These are phyloP conservation scores for Cyclopterus lumpus DNA, from an alignment of 2,797 vertebrate genomes.

Conservation along the genomic window DNA sequence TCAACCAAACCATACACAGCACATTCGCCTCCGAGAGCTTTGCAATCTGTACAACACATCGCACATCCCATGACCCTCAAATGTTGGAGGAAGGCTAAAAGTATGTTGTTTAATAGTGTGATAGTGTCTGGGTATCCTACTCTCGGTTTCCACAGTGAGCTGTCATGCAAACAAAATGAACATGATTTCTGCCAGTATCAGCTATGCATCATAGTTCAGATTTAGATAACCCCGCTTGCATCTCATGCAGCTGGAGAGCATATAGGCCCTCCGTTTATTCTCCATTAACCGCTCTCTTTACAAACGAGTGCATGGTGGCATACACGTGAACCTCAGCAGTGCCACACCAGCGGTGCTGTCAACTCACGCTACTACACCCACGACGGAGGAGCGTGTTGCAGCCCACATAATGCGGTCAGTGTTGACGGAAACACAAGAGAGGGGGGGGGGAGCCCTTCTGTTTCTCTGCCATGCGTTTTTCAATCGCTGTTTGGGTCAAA, in stretches of 20 bases:
- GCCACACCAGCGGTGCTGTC: neutral
- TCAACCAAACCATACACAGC: neutral
- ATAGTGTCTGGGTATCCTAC: neutral
- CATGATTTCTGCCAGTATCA: neutral
- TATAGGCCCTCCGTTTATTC: neutral
- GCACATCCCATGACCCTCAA: neutral
- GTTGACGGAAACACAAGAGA: conserved; percentile 47
- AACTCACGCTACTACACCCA: neutral
- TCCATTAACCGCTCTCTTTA: too few species aligned
- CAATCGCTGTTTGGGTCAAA: neutral
- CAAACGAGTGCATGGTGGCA: neutral
- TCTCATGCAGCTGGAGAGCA: neutral
- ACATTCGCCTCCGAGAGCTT: neutral
- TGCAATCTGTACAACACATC: neutral
- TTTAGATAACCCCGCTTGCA: neutral
- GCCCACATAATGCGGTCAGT: conserved; percentile 38
- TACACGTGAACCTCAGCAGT: neutral
- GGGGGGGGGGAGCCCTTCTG: conserved; percentile 2
- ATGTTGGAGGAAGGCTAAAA: neutral
- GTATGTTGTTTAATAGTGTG: neutral
- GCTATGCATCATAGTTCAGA: neutral
- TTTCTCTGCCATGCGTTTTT: conserved; percentile 18
- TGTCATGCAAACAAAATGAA: neutral
- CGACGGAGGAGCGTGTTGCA: conserved; percentile 4
- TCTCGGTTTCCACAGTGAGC: neutral